These are phyloP conservation scores for Lottia gigantea DNA, from an alignment of 2,888 invertebrate genomes.

Conservation along the genomic window DNA sequence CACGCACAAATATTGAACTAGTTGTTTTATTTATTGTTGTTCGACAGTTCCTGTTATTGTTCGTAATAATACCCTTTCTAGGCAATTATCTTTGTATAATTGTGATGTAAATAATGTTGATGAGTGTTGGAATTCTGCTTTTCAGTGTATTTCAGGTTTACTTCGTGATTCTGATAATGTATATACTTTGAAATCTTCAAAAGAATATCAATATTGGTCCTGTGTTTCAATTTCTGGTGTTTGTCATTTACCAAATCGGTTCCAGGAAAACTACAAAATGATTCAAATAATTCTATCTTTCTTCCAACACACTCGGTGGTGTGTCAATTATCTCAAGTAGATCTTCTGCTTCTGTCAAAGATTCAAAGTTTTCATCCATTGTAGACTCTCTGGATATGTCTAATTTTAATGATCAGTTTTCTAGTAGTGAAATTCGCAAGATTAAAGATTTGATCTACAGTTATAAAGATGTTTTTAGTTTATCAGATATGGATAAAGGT, in stretches of 20 bases:
- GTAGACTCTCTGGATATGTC: too few relatives aligned
- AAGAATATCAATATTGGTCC: background rate
- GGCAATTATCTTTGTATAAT: background rate
- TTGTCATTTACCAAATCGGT: background rate
- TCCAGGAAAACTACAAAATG: background rate
- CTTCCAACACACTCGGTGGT: background rate
- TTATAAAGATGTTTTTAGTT: slow-evolving; percentile 17
- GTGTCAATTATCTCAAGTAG: background rate
- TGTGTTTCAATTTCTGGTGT: background rate
- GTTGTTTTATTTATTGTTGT: background rate
- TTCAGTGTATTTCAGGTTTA: background rate
- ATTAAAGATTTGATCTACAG: background rate
- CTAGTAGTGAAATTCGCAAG: background rate
- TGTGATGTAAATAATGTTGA: background rate
- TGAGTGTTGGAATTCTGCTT: background rate
- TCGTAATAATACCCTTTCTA: background rate
- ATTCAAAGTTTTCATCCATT: too few relatives aligned
- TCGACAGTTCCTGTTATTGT: background rate
- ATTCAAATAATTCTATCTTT: background rate
- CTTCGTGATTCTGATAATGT: background rate
- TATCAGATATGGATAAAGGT: slow-evolving; percentile 24
- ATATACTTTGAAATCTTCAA: background rate
- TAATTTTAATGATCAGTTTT: background rate
- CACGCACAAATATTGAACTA: background rate
- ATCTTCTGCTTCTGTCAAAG: too few relatives aligned